Conservation (phyloP, 2,888 invertebrate genomes). For the Eupithecia centaureata region DNA sequence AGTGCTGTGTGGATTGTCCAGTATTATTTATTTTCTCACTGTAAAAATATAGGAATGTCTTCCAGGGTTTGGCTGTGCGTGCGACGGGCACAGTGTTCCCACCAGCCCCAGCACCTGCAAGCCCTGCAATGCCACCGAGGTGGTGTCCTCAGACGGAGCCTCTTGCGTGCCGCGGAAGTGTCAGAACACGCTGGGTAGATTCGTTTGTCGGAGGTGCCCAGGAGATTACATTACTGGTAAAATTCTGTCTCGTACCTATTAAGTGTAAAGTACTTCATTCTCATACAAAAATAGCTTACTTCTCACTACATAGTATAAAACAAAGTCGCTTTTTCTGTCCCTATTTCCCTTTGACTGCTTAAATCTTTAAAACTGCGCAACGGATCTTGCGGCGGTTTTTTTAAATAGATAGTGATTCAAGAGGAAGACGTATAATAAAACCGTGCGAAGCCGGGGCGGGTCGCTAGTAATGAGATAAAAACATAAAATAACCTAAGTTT, state of each 20-base stretch:
- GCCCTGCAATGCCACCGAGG: constrained; percentile 66
- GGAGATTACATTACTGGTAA: constrained; percentile 71
- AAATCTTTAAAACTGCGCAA: too few species aligned
- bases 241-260: not conserved
- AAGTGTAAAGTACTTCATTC: too few species aligned
- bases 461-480: not conserved
- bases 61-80: constrained; percentile 69
- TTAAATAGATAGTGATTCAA: too few species aligned
- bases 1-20: too few species aligned
- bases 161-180: constrained; percentile 72
- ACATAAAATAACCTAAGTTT: not conserved
- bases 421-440: too few species aligned
- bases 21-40: too few species aligned
- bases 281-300: too few species aligned
- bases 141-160: constrained; percentile 66
- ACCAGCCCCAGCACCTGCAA: constrained; percentile 54
- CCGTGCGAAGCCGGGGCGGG: too few species aligned
- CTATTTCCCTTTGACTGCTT: too few species aligned
- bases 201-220: constrained; percentile 73
- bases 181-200: constrained; percentile 60
- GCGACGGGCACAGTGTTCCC: constrained; percentile 65
- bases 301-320: too few species aligned
- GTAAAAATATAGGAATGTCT: not conserved
- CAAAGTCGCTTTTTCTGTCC: too few species aligned
- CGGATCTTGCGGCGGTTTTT: too few species aligned